Evolutionary conservation across 2,797 vertebrate species (phyloP), one percentile per base, ranked within the genome.

Genomic region (Pyrocephalus nanus): DNA sequence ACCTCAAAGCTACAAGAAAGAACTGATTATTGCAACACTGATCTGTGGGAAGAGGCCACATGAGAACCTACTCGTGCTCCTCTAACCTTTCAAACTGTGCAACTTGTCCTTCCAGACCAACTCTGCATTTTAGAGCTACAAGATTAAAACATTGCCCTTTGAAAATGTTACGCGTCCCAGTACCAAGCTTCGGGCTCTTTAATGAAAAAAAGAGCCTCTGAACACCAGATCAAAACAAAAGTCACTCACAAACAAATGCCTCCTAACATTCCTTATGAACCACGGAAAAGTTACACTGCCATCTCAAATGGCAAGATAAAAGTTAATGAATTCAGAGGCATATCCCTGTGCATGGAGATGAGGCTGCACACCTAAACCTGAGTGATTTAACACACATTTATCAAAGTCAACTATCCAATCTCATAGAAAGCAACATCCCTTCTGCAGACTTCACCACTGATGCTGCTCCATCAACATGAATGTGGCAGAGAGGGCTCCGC

Each of bases 261-360:
- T 64, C 77, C 53, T 66, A 76, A 50, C 50, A 29, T 42, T 85
- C 43, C 36, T 83, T 72, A 89, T 30, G 85, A 90, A 77, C 51
- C 47, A 26, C 3, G 4, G 53, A 61, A 84, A 55, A 87, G 48
- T 51, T 67, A 78, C 13, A 50, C 3, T 62, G 74, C 48, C 55
- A 70, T 74, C 73, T 69, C 60, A 81, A 89, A 94, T 17, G 74
- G 84, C 66, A 93, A 58, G 42, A 79, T 82, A 88, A 80, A 94
- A 93, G 57, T 78, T 77, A 87, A 91, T 36, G 32, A 54, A 90
- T 94, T 95, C 91, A 77, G 85, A 92, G 58, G 50, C 26, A 50
- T 34, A 26, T 72, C 45, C 64, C 40, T 54, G 48, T 0, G 0
- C 65, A 38, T 2, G 0, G 0, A 79, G 60, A 27, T 48, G 86